These are phyloP conservation scores for Acanthiza pusilla DNA, from an alignment of 2,797 vertebrate species.

Conservation along the genomic window DNA sequence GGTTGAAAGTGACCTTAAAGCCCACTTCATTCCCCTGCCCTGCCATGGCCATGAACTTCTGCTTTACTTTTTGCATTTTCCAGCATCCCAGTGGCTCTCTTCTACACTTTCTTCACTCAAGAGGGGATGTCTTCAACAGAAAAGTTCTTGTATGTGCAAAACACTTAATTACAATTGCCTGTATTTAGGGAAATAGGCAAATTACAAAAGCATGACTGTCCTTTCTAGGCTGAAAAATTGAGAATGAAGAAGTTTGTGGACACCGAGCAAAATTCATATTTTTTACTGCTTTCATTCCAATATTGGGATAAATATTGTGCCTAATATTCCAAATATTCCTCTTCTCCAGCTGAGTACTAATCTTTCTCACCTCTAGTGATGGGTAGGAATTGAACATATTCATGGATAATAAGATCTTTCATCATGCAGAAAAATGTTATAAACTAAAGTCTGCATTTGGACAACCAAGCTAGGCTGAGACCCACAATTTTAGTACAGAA, in stretches of 20 bases:
- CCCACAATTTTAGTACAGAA: background rate
- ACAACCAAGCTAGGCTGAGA: background rate
- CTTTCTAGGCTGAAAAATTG: background rate
- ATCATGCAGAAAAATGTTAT: background rate
- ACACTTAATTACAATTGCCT: background rate
- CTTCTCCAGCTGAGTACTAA: background rate
- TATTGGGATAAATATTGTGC: background rate
- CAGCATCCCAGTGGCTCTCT: background rate
- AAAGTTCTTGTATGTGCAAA: background rate
- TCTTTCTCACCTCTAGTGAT: background rate
- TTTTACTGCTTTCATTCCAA: background rate
- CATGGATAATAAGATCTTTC: background rate
- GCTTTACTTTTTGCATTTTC: background rate
- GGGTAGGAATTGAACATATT: background rate
- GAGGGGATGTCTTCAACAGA: background rate
- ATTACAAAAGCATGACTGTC: background rate
- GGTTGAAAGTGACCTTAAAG: background rate
- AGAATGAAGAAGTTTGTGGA: background rate
- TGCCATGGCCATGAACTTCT: background rate
- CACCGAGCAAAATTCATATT: background rate
- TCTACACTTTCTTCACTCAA: background rate
- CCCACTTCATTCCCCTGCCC: fast-evolving
- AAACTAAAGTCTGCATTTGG: background rate
- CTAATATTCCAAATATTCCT: background rate
- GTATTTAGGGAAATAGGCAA: background rate